A percentile compares a stretch with the other conserved stretches of the same genome.
These are phyloP conservation scores for Spodoptera exigua DNA, from an alignment of 2,888 invertebrate species.

Conservation along the genomic window DNA sequence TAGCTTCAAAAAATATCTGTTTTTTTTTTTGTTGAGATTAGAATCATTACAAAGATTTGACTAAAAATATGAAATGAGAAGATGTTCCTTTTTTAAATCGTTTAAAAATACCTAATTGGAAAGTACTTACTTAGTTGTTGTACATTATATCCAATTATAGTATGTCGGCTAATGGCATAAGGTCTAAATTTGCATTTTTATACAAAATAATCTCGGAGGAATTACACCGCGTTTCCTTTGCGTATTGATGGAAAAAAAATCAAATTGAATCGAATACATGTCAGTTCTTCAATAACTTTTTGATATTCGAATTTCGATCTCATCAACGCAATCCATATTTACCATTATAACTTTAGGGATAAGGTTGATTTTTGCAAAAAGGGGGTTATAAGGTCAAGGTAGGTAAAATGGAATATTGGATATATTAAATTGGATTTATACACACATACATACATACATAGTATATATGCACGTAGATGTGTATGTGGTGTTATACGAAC, in stretches of 20 bases:
- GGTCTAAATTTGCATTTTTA: too few species aligned
- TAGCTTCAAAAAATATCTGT: too few species aligned
- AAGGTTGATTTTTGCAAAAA: conserved; percentile 8
- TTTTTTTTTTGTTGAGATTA: too few species aligned
- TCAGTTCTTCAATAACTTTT: conserved; percentile 60
- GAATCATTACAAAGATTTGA: too few species aligned
- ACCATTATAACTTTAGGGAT: background rate
- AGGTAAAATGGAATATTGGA: conserved; percentile 22
- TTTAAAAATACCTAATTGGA: too few species aligned
- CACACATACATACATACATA: conserved; percentile 13
- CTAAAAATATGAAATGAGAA: too few species aligned
- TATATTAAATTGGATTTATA: conserved; percentile 42
- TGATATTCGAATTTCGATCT: conserved; percentile 39
- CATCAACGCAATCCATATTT: conserved; percentile 1
- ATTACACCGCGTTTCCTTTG: conserved; percentile 4
- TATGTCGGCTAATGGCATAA: too few species aligned
- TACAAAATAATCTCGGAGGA: background rate
- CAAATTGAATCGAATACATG: conserved; percentile 56
- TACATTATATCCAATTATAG: too few species aligned
- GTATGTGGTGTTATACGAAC: conserved; percentile 1
- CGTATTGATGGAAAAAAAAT: conserved; percentile 35
- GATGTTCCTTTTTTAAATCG: too few species aligned
- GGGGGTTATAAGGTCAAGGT: conserved; percentile 45
- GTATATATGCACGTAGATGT: conserved; percentile 5
- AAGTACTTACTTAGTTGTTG: too few species aligned